Evolutionary conservation across 1,140 invertebrate species (phyloP).

Genomic region (Parapsyche elsis): DNA sequence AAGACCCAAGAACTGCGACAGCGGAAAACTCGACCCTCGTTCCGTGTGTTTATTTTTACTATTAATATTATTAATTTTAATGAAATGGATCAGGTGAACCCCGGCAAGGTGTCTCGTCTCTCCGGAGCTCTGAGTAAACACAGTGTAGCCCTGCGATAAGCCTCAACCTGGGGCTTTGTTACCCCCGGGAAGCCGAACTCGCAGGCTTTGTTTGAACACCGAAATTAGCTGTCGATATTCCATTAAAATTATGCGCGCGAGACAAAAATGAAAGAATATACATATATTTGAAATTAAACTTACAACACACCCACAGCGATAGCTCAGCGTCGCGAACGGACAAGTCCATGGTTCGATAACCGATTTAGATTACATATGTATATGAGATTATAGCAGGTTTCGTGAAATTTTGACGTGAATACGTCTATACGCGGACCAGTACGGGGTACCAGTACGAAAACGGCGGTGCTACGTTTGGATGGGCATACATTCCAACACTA

Average conservation of each 20-base stretch:
- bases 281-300: no score
- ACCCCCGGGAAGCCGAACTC: slow-evolving; percentile 23
- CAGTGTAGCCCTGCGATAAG: slow-evolving; percentile 48
- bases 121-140: slow-evolving; percentile 45
- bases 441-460: no score
- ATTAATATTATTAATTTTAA: slow-evolving; percentile 33
- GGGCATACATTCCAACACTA: no score
- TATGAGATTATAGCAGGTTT: no score
- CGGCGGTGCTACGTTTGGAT: no score
- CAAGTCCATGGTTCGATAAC: no score
- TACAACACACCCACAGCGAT: no score
- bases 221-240: slow-evolving; percentile 53
- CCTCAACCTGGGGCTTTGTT: slow-evolving; percentile 32
- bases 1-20: neutral
- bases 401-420: no score
- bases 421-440: no score
- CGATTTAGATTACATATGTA: no score
- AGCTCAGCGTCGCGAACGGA: no score
- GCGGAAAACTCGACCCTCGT: neutral
- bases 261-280: no score
- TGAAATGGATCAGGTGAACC: slow-evolving; percentile 26
- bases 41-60: neutral
- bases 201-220: slow-evolving; percentile 48
- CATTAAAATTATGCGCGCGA: slow-evolving; percentile 40
- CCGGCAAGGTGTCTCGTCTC: slow-evolving; percentile 41